These are phyloP conservation scores for Eulithis prunata DNA, from an alignment of 2,888 invertebrate species.

Conservation along the genomic window DNA sequence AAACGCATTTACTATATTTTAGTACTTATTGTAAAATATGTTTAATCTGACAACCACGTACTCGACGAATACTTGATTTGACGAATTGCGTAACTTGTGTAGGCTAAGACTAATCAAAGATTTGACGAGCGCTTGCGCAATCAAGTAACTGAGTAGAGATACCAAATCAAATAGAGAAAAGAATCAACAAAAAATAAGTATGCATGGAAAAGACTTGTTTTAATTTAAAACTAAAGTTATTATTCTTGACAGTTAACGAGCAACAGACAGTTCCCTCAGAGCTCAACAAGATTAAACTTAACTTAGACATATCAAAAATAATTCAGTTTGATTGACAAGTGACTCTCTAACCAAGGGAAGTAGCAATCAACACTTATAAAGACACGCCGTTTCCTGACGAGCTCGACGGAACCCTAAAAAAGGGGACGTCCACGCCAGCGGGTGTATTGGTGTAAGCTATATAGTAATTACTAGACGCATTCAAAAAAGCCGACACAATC, in stretches of 20 bases:
- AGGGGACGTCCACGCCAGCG: conserved; percentile 51
- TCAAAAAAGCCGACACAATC: conserved; percentile 76
- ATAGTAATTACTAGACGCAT: conserved; percentile 81
- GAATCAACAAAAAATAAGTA: background rate
- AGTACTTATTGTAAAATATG: too few species aligned
- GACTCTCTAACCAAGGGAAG: conserved; percentile 36
- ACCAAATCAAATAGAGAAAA: background rate
- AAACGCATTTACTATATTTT: too few species aligned
- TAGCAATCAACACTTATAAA: conserved; percentile 39
- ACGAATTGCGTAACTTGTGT: too few species aligned
- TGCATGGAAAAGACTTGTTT: background rate
- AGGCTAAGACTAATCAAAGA: too few species aligned
- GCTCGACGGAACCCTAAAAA: conserved; percentile 41
- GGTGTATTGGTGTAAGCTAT: conserved; percentile 73
- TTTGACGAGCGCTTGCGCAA: too few species aligned
- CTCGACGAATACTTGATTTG: too few species aligned
- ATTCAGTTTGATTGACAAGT: conserved; percentile 41
- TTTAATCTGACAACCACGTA: too few species aligned
- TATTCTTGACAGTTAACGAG: conserved; percentile 13
- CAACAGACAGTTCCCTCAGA: conserved; percentile 11
- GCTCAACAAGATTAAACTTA: conserved; percentile 26
- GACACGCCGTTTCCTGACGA: conserved; percentile 39
- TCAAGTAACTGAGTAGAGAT: too few species aligned
- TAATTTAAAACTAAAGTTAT: conserved; percentile 3
- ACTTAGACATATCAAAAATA: conserved; percentile 29